Percentiles rank a stretch among this genome's conserved stretches.
Evolutionary conservation across 2,797 vertebrate genomes (phyloP).

Genomic region (Perdix hodgsoniae): DNA sequence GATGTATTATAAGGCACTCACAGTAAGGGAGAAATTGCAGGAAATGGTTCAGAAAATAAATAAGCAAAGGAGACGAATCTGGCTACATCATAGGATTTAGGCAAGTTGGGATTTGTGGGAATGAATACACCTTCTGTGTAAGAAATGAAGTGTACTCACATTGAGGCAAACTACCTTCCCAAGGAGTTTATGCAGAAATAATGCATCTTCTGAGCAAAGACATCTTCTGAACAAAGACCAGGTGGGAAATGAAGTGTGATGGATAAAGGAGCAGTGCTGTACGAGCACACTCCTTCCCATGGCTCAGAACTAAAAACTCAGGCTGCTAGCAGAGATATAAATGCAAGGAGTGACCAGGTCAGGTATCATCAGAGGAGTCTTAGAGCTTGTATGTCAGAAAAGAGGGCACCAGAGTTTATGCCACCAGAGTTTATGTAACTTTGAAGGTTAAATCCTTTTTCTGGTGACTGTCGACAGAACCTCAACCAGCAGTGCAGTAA

Average conservation of each 20-base stretch:
- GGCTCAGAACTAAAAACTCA: not conserved
- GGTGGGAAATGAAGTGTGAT: not conserved
- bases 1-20: conserved; percentile 30
- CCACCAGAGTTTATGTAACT: conserved; percentile 4
- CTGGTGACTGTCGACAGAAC: not conserved
- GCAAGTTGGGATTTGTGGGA: not conserved
- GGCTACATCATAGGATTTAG: not conserved
- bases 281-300: not conserved
- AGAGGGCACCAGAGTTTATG: not conserved
- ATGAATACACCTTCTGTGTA: not conserved
- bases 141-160: conserved; percentile 31
- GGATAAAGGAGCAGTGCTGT: not conserved
- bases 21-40: conserved; percentile 22
- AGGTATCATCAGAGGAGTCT: not conserved
- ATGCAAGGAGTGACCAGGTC: not conserved
- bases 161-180: conserved; percentile 19
- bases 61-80: conserved; percentile 21
- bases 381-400: conserved; percentile 34
- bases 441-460: conserved; percentile 54
- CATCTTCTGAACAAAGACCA: not conserved
- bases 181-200: conserved; percentile 23
- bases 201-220: no score
- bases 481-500: conserved; percentile 32
- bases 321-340: not conserved
- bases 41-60: conserved; percentile 37